Base-by-base conservation (phyloP, 2,888 invertebrate species). In the Drosophila longiperda region DNA sequence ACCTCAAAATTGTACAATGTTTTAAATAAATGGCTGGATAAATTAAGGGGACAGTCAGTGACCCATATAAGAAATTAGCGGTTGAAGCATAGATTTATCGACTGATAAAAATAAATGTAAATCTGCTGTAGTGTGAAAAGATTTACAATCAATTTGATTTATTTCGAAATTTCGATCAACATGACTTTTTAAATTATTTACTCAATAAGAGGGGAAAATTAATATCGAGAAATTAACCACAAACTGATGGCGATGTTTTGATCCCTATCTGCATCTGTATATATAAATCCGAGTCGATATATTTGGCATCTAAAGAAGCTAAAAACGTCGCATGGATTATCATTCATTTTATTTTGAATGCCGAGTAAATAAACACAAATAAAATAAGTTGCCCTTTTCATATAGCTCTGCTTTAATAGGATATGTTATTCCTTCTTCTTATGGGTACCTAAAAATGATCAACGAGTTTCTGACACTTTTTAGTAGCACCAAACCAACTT, bases 11-110 rank as follows among this genome's bases (percentile, higher is more conserved):
- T 26, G 50, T 32, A 60, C 38, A 55, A 38, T 26, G 42, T 52
- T 78, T n/a, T 52, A 53, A 78, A 68, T 60, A 60, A 78, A 72
- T 60, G 33, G 17, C 55, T 48, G 50, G 50, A 66, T 75, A 60
- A 67, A 72, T 72, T 49, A 48, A 17, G 20, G 33, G 1, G 4
- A 5, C 38, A 23, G 20, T 23, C 49, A 26, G 17, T 29, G 2
- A 3, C 15, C 20, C 38, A 55, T 38, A 23, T 2, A 15, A 38
- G 20, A 40, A 38, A 45, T 58, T 61, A 40, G 62, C 29, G 26
- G 8, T 9, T 29, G 9, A 36, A 33, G 20, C 17, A 29, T 11
- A n/a, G 57, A 57, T 48, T 55, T 45, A 17, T 53, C 20, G 32
- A 9, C 4, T n/a, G 33, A 23, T 50, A 23, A 53, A 74, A 40